Percentiles rank a stretch among this genome's conserved stretches.
Conservation (phyloP, 1,140 invertebrate species). For the Bombyx mandarina region DNA sequence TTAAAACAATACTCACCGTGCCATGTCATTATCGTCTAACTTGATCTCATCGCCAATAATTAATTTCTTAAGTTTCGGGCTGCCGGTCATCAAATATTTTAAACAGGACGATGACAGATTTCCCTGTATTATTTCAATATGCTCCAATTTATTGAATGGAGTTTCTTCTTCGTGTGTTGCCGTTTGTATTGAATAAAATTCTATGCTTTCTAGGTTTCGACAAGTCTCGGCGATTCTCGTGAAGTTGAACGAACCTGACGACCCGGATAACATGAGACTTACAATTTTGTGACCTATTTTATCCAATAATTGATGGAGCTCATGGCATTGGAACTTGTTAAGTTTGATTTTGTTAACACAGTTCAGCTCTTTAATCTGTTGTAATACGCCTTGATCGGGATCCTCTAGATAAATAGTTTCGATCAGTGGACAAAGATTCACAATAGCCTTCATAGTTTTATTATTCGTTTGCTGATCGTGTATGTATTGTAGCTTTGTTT, state of each 20-base stretch:
- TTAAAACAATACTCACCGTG: conserved; percentile 57
- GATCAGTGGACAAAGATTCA: conserved; percentile 72
- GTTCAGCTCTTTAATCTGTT: conserved; percentile 65
- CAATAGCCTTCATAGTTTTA: conserved; percentile 70
- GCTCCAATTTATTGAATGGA: conserved; percentile 73
- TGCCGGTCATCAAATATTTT: conserved; percentile 73
- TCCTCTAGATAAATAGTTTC: conserved; percentile 75
- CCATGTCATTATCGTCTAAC: conserved; percentile 75
- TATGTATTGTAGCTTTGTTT: conserved; percentile 74
- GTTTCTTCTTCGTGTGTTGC: conserved; percentile 71
- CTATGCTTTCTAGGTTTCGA: conserved; percentile 71
- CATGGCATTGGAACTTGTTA: conserved; percentile 73
- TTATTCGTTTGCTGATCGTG: conserved; percentile 74
- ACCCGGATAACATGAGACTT: conserved; percentile 75
- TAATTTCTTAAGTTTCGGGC: conserved; percentile 72
- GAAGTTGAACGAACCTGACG: conserved; percentile 72
- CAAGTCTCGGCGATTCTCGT: conserved; percentile 72
- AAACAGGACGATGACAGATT: conserved; percentile 70
- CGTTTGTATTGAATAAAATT: conserved; percentile 75
- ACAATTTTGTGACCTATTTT: conserved; percentile 71
- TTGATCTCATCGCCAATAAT: conserved; percentile 74
- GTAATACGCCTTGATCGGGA: conserved; percentile 70
- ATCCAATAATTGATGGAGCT: conserved; percentile 72
- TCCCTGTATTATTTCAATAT: conserved; percentile 75
- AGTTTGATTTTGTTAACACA: conserved; percentile 73